phyloP scores from a whole-genome alignment of 1,140 invertebrate species.

The Ylistrum balloti region DNA sequence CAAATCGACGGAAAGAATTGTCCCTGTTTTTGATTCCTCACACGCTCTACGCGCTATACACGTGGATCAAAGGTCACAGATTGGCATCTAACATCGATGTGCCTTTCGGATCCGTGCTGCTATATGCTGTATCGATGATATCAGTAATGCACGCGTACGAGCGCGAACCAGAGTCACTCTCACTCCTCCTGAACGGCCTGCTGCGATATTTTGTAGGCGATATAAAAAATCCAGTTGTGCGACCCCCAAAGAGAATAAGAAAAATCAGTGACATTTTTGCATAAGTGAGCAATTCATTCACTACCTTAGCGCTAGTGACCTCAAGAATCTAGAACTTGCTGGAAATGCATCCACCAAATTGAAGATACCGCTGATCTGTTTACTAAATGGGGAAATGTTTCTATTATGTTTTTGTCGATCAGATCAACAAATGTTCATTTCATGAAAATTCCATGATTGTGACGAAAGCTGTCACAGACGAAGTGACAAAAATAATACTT shows the following conservation, averaged over 20 bases:
- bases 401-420: too few relatives aligned
- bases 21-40: slow-evolving; percentile 76
- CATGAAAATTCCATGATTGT: too few relatives aligned
- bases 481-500: too few relatives aligned
- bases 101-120: slow-evolving; percentile 67
- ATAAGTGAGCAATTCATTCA: not conserved
- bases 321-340: too few relatives aligned
- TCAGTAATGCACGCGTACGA: slow-evolving; percentile 79
- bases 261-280: slow-evolving; percentile 57
- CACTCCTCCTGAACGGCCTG: slow-evolving; percentile 70
- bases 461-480: too few relatives aligned
- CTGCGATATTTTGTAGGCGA: slow-evolving; percentile 73
- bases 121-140: slow-evolving; percentile 74
- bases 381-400: too few relatives aligned
- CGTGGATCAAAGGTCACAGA: slow-evolving; percentile 59
- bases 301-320: too few relatives aligned
- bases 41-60: slow-evolving; percentile 68
- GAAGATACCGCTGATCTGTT: not conserved
- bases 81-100: slow-evolving; percentile 52
- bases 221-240: slow-evolving; percentile 54
- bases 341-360: too few relatives aligned
- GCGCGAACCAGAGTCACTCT: slow-evolving; percentile 74
- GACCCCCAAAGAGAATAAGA: slow-evolving; percentile 45
- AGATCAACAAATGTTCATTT: too few relatives aligned
- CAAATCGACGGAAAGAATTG: slow-evolving; percentile 71